phyloP scores from a whole-genome alignment of 2,113 vertebrate genomes.

The Hydrolagus affinis region DNA sequence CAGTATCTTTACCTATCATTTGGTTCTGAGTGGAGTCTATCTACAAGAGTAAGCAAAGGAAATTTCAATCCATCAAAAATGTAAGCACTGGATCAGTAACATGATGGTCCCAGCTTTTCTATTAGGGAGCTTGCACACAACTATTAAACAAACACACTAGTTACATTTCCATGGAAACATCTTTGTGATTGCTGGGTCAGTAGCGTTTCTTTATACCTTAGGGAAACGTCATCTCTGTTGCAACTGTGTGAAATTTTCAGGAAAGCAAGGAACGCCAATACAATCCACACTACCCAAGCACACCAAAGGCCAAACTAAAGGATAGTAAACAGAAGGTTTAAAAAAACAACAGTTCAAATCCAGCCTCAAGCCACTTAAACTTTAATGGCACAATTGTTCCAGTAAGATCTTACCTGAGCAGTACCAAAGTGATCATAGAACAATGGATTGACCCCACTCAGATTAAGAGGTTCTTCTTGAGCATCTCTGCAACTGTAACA shows the following conservation, averaged over 20 bases:
- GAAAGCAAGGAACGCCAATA: slow-evolving; percentile 19
- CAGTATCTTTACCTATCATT: too few relatives aligned
- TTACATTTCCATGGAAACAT: neutral
- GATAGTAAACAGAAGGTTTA: neutral
- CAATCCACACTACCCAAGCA: slow-evolving; percentile 28
- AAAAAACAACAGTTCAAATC: too few relatives aligned
- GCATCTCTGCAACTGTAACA: slow-evolving; percentile 24
- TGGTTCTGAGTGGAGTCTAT: neutral
- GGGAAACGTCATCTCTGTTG: neutral
- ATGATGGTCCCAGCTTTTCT: neutral
- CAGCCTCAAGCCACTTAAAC: too few relatives aligned
- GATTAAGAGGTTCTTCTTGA: slow-evolving; percentile 14
- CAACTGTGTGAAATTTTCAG: slow-evolving; percentile 9
- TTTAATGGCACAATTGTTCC: too few relatives aligned
- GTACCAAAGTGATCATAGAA: slow-evolving; percentile 31
- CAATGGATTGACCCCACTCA: neutral
- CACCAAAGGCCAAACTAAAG: slow-evolving; percentile 24
- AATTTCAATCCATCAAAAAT: neutral
- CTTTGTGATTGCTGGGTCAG: neutral
- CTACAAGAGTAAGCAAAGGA: neutral
- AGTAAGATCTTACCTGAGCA: slow-evolving; percentile 6
- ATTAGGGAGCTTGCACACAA: neutral
- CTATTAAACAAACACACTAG: slow-evolving; percentile 18
- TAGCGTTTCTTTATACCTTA: slow-evolving; percentile 5
- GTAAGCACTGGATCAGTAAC: neutral